phyloP scores from a whole-genome alignment of 2,113 vertebrate species.

The Stigmatopora nigra region DNA sequence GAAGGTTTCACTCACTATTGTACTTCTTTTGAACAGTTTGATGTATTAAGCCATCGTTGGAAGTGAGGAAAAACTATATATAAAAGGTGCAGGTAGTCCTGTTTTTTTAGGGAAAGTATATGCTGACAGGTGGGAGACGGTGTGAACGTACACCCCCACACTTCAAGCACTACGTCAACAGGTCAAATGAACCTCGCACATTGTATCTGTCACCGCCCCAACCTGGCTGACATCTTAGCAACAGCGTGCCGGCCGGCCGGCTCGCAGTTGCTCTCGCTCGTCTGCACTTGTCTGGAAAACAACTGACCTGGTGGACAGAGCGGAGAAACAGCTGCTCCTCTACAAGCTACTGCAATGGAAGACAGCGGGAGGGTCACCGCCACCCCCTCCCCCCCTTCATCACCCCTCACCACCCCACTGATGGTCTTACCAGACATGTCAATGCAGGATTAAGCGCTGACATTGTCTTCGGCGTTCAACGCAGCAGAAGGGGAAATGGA shows the following conservation, averaged over 20 bases:
- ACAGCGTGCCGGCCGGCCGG: conserved; percentile 40
- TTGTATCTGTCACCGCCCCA: conserved; percentile 53
- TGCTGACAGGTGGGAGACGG: conserved; percentile 21
- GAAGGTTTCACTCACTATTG: background rate
- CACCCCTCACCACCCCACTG: conserved; percentile 15
- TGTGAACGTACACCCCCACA: conserved; percentile 16
- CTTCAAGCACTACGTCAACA: conserved; percentile 26
- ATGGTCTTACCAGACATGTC: conserved; percentile 52
- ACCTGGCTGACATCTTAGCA: conserved; percentile 52
- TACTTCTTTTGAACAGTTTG: background rate
- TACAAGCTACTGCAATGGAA: conserved; percentile 42
- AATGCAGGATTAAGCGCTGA: conserved; percentile 15
- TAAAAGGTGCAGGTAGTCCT: conserved; percentile 23
- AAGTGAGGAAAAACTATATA: conserved; percentile 23
- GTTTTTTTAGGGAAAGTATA: conserved; percentile 27
- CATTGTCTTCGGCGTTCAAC: conserved; percentile 21
- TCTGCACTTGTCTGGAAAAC: conserved; percentile 57
- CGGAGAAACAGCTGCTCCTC: conserved; percentile 58
- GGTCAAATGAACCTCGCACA: conserved; percentile 34
- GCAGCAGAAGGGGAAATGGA: conserved; percentile 10
- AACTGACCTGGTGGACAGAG: conserved; percentile 57
- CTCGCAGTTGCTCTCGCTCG: conserved; percentile 59
- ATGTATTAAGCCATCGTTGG: conserved; percentile 8
- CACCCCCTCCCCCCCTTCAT: background rate
- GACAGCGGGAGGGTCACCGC: conserved; percentile 19